Evolutionary conservation across 1,140 invertebrate genomes (phyloP), one percentile per base, ranked within the genome.

Genomic region (Chlorops oryzae): DNA sequence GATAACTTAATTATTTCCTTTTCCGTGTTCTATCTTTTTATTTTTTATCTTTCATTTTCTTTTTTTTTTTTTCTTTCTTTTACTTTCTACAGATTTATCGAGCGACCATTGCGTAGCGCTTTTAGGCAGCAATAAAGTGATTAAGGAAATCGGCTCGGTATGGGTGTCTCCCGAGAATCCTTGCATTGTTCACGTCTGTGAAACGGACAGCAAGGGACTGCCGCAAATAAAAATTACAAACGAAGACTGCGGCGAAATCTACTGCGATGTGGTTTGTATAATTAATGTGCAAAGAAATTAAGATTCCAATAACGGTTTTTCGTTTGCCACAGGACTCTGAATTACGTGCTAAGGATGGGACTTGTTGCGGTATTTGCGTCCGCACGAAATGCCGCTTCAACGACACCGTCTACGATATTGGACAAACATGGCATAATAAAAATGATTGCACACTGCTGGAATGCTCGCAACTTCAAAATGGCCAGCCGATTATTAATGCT

Each of bases 351-450:
- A 51, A 51, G 13, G 32, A 47, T 3, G 58, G 54, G 28, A 69
- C 58, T 21, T 72, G 70, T 22, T 72, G 70, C 22, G 66, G 66
- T 0, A 60, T 62, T 40, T 72, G 70, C 25, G 61, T 70, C 4
- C 58, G 57, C 9, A 67, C 63, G 2, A 64, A 67, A 35, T 72
- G 70, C 38, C 56, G 56, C 41, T 60, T 63, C 54, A 61, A 69
- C 17, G 53, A 64, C 7, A 62, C 59, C 23, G 43, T 67, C 10
- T 69, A 69, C 37, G 55, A 59, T 1, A 45, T 67, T 24, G 70
- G 70, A 1, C 58, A 69, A 22, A 60, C 62, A 13, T 72, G 70
- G 70, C 67, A 69, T 34, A 69, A 62, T 13, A 47, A 61, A 10
- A 65, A 61, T 39, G 63, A 66, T 27, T 72, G 70, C 42, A 69